Base-by-base conservation (phyloP, 1,140 invertebrate species). In the Eubasilissa regina region DNA sequence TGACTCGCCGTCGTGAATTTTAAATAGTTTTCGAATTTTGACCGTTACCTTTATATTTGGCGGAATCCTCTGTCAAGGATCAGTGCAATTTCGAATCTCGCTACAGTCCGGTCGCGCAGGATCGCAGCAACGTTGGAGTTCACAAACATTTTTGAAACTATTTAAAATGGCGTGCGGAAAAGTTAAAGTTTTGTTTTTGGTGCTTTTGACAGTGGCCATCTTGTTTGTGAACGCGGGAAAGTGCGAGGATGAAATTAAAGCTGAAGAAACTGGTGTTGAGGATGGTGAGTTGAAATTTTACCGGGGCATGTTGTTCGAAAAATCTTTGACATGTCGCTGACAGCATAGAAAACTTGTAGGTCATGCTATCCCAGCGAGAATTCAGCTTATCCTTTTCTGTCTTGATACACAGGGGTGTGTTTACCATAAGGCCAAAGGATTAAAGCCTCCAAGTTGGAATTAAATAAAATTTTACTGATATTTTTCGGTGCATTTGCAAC, bases 41-140 rank as follows among this genome's bases (percentile, higher is more conserved):
- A 74, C 70, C 51, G 70, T 74, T 74, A 74, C 19, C 70, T 74
- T 74, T 74, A 74, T 56, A 74, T 74, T 56, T 74, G 19, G 56
- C 13, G 19, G 70, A 10, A 11, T 56, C 51, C 53, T 74, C 43
- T 13, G 43, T 8, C 0, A 35, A 58, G 70, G 70, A 74, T 74
- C 70, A 74, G 48, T 74, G 12, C 43, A 35, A 11, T 56, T 74
- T 74, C 43, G 53, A n/a, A n/a, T 12, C 13, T 43, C 45, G 48
- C 9, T 12, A 74, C 13, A 25, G 44, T 68, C 8, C 35, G 64
- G n/a, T 45, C 64, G 35, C 13, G 13, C 64, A 45, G 45, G 25
- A 13, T 56, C n/a, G 11, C 62, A 44, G 13, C 44, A 45, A 3
- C 25, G 43, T 56, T n/a, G n/a, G n/a, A n/a, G n/a, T n/a, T 1